These are phyloP conservation scores for Typhlomys cinereus DNA, from an alignment of 2,113 vertebrate species.

Conservation along the genomic window DNA sequence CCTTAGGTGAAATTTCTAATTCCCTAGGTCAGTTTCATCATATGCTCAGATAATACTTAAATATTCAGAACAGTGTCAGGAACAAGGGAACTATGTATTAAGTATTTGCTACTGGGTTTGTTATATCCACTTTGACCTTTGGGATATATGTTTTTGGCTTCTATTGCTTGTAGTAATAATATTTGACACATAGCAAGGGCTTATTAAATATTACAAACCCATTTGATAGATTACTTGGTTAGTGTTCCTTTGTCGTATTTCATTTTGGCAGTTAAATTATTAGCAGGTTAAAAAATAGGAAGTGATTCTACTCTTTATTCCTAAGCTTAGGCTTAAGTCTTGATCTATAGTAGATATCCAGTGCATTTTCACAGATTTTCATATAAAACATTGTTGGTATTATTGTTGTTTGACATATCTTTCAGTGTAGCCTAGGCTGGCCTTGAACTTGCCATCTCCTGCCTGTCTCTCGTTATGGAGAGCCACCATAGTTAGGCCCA, in stretches of 20 bases:
- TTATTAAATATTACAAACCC: not conserved
- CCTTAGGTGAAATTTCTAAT: not conserved
- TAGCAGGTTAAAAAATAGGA: not conserved
- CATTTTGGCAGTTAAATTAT: constrained; percentile 6
- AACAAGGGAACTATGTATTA: not conserved
- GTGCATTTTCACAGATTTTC: not conserved
- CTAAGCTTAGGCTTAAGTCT: not conserved
- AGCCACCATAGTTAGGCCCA: not conserved
- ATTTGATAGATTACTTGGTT: not conserved
- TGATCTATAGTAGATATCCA: not conserved
- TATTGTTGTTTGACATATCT: not conserved
- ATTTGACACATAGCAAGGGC: not conserved
- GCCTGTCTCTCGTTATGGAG: not conserved
- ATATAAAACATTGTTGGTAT: not conserved
- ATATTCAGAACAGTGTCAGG: constrained; percentile 11
- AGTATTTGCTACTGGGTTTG: not conserved
- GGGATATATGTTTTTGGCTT: not conserved
- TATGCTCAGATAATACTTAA: not conserved
- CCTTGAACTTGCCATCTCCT: not conserved
- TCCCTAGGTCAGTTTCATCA: not conserved
- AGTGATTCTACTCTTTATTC: not conserved
- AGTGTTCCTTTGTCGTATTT: not conserved
- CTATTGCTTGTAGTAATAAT: not conserved
- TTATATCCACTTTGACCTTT: not conserved
- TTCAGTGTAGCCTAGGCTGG: not conserved